phyloP scores from a whole-genome alignment of 2,113 vertebrate genomes.

The Psilopogon haemacephalus region DNA sequence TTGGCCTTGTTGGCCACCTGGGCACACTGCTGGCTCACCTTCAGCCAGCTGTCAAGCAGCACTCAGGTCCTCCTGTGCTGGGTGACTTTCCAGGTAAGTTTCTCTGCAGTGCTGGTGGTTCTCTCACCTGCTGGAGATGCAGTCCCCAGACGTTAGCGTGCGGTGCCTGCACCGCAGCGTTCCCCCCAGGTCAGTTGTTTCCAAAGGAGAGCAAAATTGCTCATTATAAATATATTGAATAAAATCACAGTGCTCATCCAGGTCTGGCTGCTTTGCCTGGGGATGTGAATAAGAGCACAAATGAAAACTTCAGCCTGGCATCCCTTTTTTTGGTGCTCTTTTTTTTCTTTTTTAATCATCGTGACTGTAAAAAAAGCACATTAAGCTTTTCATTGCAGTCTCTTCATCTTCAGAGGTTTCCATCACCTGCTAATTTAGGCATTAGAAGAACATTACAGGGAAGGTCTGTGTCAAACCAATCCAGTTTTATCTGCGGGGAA shows the following conservation, averaged over 20 bases:
- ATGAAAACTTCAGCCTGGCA: not conserved
- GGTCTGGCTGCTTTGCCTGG: conserved; percentile 14
- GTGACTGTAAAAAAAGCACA: conserved; percentile 1
- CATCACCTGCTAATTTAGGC: conserved; percentile 23
- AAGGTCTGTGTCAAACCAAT: not conserved
- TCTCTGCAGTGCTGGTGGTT: not conserved
- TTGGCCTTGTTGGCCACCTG: too few species aligned
- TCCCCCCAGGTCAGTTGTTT: not conserved
- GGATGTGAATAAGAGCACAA: not conserved
- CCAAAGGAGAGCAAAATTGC: conserved; percentile 8
- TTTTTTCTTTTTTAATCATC: not conserved
- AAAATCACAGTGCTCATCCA: not conserved
- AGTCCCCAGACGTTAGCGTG: not conserved
- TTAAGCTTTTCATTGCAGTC: conserved; percentile 39
- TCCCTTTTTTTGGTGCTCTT: too few species aligned
- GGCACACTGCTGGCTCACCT: too few species aligned
- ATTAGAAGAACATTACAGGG: not conserved
- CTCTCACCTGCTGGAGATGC: conserved; percentile 20
- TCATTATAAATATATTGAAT: conserved; percentile 21
- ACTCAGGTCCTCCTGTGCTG: too few species aligned
- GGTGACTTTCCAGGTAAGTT: not conserved
- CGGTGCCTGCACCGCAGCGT: not conserved
- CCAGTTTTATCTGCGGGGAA: not conserved
- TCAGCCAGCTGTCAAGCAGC: too few species aligned
- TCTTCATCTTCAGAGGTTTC: conserved; percentile 11